Conservation (phyloP, 2,888 invertebrate genomes). For the Syrphus vitripennis region DNA sequence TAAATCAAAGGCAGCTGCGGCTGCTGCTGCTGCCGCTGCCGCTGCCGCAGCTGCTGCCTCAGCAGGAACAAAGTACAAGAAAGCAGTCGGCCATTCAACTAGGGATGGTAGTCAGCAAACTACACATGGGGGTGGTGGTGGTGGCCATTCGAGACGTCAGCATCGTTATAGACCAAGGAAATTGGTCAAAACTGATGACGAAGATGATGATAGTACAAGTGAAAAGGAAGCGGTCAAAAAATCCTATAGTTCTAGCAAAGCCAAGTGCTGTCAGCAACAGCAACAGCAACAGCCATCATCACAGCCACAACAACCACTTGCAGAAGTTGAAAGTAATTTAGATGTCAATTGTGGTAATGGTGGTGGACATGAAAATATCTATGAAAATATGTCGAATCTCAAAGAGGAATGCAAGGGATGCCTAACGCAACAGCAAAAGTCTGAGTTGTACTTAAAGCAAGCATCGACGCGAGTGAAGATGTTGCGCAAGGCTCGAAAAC, state of each 20-base stretch:
- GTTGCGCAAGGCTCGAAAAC: constrained; percentile 80
- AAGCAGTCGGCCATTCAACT: constrained; percentile 52
- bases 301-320: constrained; percentile 55
- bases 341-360: constrained; percentile 42
- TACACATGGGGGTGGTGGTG: constrained; percentile 61
- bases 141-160: constrained; percentile 77
- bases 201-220: constrained; percentile 80
- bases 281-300: constrained; percentile 67
- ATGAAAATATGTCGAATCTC: constrained; percentile 80
- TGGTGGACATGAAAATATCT: constrained; percentile 76
- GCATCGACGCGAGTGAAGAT: constrained; percentile 80
- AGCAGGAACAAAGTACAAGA: constrained; percentile 66
- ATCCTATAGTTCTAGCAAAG: constrained; percentile 59
- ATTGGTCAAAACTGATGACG: constrained; percentile 81
- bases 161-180: constrained; percentile 81
- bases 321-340: constrained; percentile 41
- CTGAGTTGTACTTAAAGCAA: constrained; percentile 78
- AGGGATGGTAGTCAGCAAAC: constrained; percentile 56
- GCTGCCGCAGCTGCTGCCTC: constrained; percentile 61
- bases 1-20: constrained; percentile 76
- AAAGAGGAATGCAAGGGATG: constrained; percentile 73
- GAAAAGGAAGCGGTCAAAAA: constrained; percentile 77
- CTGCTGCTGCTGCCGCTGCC: constrained; percentile 68
- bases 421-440: constrained; percentile 63
- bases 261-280: constrained; percentile 52